Evolutionary conservation across 2,113 vertebrate genomes (phyloP), one percentile per base, ranked within the genome.

Genomic region (Pedionomus torquatus): DNA sequence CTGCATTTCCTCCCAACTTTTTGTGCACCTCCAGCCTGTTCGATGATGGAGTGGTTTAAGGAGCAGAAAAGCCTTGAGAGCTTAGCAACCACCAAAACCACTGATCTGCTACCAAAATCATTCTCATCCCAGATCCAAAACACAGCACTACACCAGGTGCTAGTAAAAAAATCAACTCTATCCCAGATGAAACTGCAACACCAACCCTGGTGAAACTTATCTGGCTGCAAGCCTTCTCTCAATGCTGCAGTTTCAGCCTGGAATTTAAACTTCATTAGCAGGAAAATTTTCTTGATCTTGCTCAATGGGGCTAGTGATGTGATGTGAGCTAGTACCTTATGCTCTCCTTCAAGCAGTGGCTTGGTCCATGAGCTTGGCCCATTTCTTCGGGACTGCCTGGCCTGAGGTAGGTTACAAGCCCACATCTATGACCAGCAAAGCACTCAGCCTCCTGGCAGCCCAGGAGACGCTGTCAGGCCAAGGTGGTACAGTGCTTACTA

Each of bases 351-450:
- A 30, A 51, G 90, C 57, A 60, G 35, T 2, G 9, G 10, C 23
- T 88, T 87, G 25, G 25, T 82, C 26, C 58, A 19, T 31, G 13
- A 71, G 8, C 80, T 37, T 79, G 75, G 16, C 35, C 9, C 17
- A 5, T 60, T 80, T 64, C 24, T 8, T 10, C 26, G 19, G 39
- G 12, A 6, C 66, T 52, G 39, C 63, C 21, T 49, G 48, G 5
- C 17, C 1, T 69, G 52, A 33, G 48, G 5, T 10, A 4, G 0
- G 1, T 13, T 12, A 44, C 0, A 0, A 63, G 26, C 26, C 35
- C 26, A 9, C 20, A 2, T 13, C 31, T 15, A 5, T 6, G 7
- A 28, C 15, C 8, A 51, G 33, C 20, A 13, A 51, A 31, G 55
- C 1, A 1, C 30, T 55, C 5, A 2, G 37, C 37, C 57, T 41